A percentile compares a stretch with the other conserved stretches of the same genome.
Evolutionary conservation across 2,888 invertebrate genomes (phyloP).

Genomic region (Synanthedon andrenaeformis): DNA sequence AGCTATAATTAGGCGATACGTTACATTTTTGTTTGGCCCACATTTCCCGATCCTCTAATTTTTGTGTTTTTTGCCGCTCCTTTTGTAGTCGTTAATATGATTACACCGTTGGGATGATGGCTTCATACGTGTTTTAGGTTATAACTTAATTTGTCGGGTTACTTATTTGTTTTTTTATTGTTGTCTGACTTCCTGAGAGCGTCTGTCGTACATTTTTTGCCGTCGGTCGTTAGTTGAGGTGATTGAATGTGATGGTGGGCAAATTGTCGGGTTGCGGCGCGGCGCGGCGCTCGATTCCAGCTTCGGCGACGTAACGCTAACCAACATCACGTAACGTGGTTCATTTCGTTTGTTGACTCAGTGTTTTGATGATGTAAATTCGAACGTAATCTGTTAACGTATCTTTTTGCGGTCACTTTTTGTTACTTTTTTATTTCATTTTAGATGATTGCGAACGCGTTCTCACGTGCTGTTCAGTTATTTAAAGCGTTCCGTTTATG

Average conservation of each 20-base stretch:
- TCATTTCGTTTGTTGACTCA: conserved; percentile 39
- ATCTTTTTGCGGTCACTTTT: conserved; percentile 17
- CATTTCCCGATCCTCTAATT: conserved; percentile 71
- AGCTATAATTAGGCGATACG: conserved; percentile 69
- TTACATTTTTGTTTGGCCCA: conserved; percentile 71
- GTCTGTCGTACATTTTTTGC: conserved; percentile 61
- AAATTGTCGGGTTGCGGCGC: conserved; percentile 37
- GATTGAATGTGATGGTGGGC: conserved; percentile 65
- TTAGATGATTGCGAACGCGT: background rate
- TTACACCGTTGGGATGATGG: conserved; percentile 70
- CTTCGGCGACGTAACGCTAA: conserved; percentile 10
- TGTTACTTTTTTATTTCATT: background rate
- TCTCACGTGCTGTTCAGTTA: background rate
- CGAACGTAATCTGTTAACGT: conserved; percentile 34
- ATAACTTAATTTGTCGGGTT: conserved; percentile 69
- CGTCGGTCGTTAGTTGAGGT: conserved; percentile 57
- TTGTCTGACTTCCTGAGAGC: conserved; percentile 64
- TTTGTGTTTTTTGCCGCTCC: conserved; percentile 66
- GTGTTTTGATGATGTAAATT: conserved; percentile 31
- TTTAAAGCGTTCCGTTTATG: no score
- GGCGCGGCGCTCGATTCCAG: conserved; percentile 12
- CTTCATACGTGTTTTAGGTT: conserved; percentile 71
- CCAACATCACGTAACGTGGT: conserved; percentile 33
- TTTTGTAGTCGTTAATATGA: conserved; percentile 72
- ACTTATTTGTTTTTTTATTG: conserved; percentile 68